A percentile compares a stretch with the other conserved stretches of the same genome.
These are phyloP conservation scores for Myathropa florea DNA, from an alignment of 2,888 invertebrate genomes.

Conservation along the genomic window DNA sequence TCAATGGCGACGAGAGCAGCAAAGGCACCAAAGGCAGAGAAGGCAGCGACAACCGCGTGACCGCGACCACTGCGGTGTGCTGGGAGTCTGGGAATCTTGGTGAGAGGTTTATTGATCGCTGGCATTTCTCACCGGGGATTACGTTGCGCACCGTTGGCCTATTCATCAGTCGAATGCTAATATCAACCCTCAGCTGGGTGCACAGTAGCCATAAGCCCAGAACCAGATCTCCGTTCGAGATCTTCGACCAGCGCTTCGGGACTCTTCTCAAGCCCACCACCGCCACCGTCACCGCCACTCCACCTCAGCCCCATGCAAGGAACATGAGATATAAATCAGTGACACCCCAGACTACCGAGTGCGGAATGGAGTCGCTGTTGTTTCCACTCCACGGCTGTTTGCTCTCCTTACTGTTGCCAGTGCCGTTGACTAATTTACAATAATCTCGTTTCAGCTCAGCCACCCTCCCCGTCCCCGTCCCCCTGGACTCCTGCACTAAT, in stretches of 20 bases:
- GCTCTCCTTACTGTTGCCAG: slow-evolving; percentile 5
- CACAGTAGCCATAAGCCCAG: slow-evolving; percentile 61
- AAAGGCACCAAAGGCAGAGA: slow-evolving; percentile 1
- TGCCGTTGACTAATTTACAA: slow-evolving; percentile 68
- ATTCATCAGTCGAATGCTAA: slow-evolving; percentile 62
- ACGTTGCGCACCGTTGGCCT: slow-evolving; percentile 44
- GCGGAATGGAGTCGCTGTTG: slow-evolving; percentile 28
- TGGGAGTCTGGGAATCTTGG: slow-evolving; percentile 32
- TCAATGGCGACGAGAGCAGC: slow-evolving; percentile 30
- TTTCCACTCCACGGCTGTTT: slow-evolving; percentile 2
- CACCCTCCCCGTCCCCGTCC: not conserved
- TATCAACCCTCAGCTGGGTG: slow-evolving; percentile 62
- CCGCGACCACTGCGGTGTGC: not conserved
- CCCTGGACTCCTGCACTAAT: slow-evolving; percentile 46
- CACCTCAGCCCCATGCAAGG: slow-evolving; percentile 37
- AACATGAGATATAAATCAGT: slow-evolving; percentile 65
- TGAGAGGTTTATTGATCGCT: slow-evolving; percentile 68
- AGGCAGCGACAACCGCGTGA: no score
- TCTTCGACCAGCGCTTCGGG: no score
- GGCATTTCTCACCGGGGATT: slow-evolving; percentile 63
- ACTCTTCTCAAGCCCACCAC: slow-evolving; percentile 14
- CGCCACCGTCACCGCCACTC: not conserved
- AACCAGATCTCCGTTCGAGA: slow-evolving; percentile 59
- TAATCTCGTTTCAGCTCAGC: slow-evolving; percentile 53
- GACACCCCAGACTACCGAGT: slow-evolving; percentile 53